phyloP scores from a whole-genome alignment of 1,140 invertebrate genomes.

The Drosophila neocordata region DNA sequence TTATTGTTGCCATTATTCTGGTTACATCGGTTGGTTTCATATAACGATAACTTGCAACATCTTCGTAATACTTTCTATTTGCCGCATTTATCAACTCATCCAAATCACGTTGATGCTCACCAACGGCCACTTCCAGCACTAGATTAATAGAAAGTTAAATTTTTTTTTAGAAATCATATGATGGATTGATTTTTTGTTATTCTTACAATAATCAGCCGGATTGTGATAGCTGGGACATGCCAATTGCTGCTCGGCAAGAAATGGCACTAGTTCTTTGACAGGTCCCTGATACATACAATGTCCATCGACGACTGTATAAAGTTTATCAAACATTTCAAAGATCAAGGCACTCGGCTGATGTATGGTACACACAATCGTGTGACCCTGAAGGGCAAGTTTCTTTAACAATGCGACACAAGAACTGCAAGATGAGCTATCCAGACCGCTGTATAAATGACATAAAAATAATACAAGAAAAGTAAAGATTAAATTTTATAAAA shows the following conservation, averaged over 20 bases:
- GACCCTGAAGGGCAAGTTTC: slow-evolving; percentile 89
- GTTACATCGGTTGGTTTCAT: slow-evolving; percentile 46
- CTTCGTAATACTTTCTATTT: slow-evolving; percentile 84
- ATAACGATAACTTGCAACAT: slow-evolving; percentile 70
- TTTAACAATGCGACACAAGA: slow-evolving; percentile 91
- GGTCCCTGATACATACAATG: slow-evolving; percentile 95
- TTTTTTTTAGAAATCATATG: neutral
- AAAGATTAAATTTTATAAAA: neutral
- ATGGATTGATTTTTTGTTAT: neutral
- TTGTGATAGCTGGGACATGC: slow-evolving; percentile 97
- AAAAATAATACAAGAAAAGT: slow-evolving; percentile 37
- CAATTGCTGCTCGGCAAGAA: slow-evolving; percentile 90
- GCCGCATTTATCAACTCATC: slow-evolving; percentile 84
- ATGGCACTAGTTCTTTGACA: slow-evolving; percentile 89
- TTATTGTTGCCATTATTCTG: slow-evolving; percentile 69
- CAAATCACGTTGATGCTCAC: slow-evolving; percentile 88
- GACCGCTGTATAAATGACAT: slow-evolving; percentile 85
- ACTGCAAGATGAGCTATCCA: slow-evolving; percentile 93
- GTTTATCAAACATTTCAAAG: slow-evolving; percentile 97
- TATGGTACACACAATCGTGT: slow-evolving; percentile 94
- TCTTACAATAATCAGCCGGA: slow-evolving; percentile 92
- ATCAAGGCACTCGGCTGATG: slow-evolving; percentile 97
- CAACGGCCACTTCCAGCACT: slow-evolving; percentile 92
- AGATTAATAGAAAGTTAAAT: slow-evolving; percentile 24
- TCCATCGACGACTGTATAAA: slow-evolving; percentile 95